These are phyloP conservation scores for Corapipo altera DNA, from an alignment of 2,113 vertebrate genomes.

Conservation along the genomic window DNA sequence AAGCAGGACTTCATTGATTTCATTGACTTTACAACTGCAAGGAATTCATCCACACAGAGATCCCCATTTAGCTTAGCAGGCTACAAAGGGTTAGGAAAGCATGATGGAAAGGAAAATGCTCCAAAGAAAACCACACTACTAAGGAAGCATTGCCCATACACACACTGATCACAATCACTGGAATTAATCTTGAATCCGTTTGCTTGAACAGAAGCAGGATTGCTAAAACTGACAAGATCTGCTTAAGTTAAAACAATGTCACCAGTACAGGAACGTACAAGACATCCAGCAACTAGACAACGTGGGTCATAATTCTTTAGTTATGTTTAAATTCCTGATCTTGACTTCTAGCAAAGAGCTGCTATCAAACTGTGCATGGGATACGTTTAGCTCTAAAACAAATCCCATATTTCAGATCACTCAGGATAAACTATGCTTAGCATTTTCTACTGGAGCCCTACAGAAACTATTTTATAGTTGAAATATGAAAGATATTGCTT, in stretches of 20 bases:
- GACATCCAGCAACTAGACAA: not conserved
- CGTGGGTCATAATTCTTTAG: not conserved
- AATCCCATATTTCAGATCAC: not conserved
- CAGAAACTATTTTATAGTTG: not conserved
- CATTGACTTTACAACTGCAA: not conserved
- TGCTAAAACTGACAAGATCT: not conserved
- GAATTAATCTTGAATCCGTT: not conserved
- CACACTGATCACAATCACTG: not conserved
- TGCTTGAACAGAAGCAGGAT: not conserved
- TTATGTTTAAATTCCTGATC: not conserved
- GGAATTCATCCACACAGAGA: not conserved
- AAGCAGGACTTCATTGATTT: not conserved
- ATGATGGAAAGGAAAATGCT: not conserved
- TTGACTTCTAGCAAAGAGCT: not conserved
- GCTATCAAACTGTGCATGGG: not conserved
- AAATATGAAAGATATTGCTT: not conserved
- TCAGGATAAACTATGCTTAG: not conserved
- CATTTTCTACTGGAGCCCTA: not conserved
- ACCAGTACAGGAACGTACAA: not conserved
- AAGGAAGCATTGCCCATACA: not conserved
- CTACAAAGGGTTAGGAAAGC: not conserved
- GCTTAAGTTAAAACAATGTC: not conserved
- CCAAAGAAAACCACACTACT: not conserved
- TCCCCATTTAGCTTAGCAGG: not conserved
- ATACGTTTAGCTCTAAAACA: not conserved